Evolutionary conservation across 1,140 invertebrate genomes (phyloP).

Genomic region (Bathynomus jamesi): DNA sequence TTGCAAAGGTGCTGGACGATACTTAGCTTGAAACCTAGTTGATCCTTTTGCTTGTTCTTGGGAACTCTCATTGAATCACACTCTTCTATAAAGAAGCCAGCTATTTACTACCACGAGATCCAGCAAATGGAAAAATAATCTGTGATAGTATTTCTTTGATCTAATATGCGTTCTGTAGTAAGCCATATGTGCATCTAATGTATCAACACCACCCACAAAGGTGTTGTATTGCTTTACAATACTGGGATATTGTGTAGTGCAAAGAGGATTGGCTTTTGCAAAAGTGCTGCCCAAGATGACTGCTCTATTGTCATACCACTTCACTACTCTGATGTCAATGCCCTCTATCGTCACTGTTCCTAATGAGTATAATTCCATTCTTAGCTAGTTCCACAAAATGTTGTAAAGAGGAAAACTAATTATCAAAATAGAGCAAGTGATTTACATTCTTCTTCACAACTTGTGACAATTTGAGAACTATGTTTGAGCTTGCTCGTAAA

Average conservation of each 20-base stretch:
- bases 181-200: conserved; percentile 29
- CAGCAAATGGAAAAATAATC: conserved; percentile 34
- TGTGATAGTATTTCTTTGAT: conserved; percentile 25
- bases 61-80: too few relatives aligned
- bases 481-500: conserved; percentile 18
- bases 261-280: not conserved
- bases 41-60: too few relatives aligned
- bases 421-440: conserved; percentile 36
- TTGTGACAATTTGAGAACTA: conserved; percentile 15
- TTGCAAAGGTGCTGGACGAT: too few relatives aligned
- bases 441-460: conserved; percentile 18
- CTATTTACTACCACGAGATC: conserved; percentile 32
- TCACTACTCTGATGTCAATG: conserved; percentile 6
- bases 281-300: not conserved
- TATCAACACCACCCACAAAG: conserved; percentile 38
- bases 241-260: conserved; percentile 24
- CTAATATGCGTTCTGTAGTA: conserved; percentile 25
- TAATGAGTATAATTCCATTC: conserved; percentile 39
- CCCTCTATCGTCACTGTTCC: conserved; percentile 32
- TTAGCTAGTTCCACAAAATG: conserved; percentile 28
- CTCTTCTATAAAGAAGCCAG: conserved; percentile 34
- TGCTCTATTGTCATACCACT: not conserved
- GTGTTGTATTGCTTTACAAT: conserved; percentile 35
- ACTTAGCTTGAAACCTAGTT: too few relatives aligned
- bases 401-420: conserved; percentile 36